Evolutionary conservation across 2,797 vertebrate species (phyloP).

Genomic region (Peromyscus melanophrys): DNA sequence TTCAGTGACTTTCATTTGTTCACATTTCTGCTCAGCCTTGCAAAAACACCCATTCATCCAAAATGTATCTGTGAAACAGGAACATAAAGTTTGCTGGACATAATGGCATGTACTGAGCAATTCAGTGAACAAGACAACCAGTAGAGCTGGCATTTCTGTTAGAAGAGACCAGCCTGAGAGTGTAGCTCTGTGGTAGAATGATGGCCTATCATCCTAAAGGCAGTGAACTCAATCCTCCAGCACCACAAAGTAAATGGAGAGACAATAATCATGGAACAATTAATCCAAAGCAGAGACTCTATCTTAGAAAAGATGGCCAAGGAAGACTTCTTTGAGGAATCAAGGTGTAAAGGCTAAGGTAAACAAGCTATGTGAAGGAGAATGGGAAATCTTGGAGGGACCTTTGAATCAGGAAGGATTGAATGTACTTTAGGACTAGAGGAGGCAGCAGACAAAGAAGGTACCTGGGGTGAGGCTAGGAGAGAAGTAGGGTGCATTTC

Average conservation of each 20-base stretch:
- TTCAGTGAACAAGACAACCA: neutral
- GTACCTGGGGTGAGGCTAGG: no score
- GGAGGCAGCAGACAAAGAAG: neutral
- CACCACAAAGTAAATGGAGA: neutral
- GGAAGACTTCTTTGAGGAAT: neutral
- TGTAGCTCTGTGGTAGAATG: no score
- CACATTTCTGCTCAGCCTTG: conserved; percentile 5
- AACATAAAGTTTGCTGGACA: neutral
- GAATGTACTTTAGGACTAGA: neutral
- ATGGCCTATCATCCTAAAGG: neutral
- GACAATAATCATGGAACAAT: neutral
- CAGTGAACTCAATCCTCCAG: neutral
- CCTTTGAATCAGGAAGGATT: neutral
- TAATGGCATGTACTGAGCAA: neutral
- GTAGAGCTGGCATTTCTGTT: neutral
- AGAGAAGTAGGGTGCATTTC: neutral
- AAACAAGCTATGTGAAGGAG: neutral
- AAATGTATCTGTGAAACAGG: conserved; percentile 11
- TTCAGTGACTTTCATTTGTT: neutral
- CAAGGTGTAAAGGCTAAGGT: neutral
- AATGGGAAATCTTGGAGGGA: neutral
- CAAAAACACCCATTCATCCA: conserved; percentile 38
- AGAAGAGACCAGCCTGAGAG: neutral
- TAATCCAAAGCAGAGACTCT: neutral
- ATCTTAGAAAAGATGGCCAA: neutral